Evolutionary conservation across 2,797 vertebrate genomes (phyloP), one percentile per base, ranked within the genome.

Genomic region (Luscinia megarhynchos): DNA sequence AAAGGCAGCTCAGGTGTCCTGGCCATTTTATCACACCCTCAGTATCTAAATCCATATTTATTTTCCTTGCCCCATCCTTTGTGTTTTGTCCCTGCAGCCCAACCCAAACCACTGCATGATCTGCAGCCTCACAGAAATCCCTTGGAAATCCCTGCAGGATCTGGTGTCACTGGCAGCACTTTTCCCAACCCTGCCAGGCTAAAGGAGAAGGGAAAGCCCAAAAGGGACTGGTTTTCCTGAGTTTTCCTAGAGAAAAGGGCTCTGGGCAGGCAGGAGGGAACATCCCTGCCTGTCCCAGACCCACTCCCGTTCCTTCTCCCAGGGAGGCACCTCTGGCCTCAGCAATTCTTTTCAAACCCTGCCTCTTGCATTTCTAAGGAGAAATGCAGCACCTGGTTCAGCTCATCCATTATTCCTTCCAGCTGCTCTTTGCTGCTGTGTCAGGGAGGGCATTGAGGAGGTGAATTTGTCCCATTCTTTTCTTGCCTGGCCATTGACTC

Each of bases 341-440:
- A 11, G 48, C 22, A 53, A 45, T 11, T 15, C 88, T 50, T 83
- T 80, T 34, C 84, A 45, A 67, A 59, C 53, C 17, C 87, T 13
- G 43, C 7, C 62, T 82, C 79, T 45, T 5, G 87, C 70, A 29
- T 79, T 87, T 54, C n/a, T n/a, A n/a, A n/a, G n/a, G 81, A 82
- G 78, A 19, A 70, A 50, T 2, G 0, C 45, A 1, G 94, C 92
- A 69, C 89, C 90, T 69, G 94, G 74, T 15, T 32, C 74, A 26
- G 91, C 90, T 82, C 94, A 79, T 38, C 92, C 91, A 73, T 95
- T 89, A 76, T 93, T 54, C 73, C 74, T 30, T 10, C 91, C 92
- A 85, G 96, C 92, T 84, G 94, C 95, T 93, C 66, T 63, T 11
- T 23, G 63, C 50, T 29, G 63, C 50, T 29, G 50, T 51, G 78